Evolutionary conservation across 2,888 invertebrate species (phyloP).

Genomic region (Portevinia maculata): DNA sequence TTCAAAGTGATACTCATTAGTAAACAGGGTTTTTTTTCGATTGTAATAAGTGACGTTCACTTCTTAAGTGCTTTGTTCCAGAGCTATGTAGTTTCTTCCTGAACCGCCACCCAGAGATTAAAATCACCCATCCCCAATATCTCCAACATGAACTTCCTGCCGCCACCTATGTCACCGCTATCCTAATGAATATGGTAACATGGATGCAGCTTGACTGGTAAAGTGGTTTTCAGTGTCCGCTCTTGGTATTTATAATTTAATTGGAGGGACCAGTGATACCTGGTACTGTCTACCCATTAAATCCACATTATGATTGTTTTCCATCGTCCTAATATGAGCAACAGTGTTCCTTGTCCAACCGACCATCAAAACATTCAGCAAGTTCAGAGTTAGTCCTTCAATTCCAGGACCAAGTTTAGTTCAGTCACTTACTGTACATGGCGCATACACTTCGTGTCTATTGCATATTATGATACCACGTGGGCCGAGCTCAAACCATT

Average conservation of each 20-base stretch:
- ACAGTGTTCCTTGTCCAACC: neutral
- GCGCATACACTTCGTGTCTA: neutral
- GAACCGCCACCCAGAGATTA: too few species aligned
- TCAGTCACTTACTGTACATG: neutral
- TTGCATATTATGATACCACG: constrained; percentile 1
- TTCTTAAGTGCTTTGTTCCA: too few species aligned
- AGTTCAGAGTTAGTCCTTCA: constrained; percentile 5
- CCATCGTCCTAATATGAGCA: neutral
- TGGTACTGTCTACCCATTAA: neutral
- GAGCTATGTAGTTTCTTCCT: too few species aligned
- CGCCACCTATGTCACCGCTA: too few species aligned
- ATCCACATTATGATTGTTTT: constrained; percentile 14
- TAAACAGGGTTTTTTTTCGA: too few species aligned
- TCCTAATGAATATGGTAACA: neutral
- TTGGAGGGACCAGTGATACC: neutral
- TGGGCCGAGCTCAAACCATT: neutral
- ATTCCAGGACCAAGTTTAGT: neutral
- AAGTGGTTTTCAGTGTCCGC: constrained; percentile 12
- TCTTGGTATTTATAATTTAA: too few species aligned
- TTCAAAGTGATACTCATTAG: too few species aligned
- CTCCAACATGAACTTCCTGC: too few species aligned
- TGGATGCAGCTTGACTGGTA: neutral
- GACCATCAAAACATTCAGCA: too few species aligned
- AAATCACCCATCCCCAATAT: too few species aligned
- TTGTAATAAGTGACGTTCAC: too few species aligned